Evolutionary conservation across 2,888 invertebrate genomes (phyloP), one percentile per base, ranked within the genome.

Genomic region (Neoascia interrupta): DNA sequence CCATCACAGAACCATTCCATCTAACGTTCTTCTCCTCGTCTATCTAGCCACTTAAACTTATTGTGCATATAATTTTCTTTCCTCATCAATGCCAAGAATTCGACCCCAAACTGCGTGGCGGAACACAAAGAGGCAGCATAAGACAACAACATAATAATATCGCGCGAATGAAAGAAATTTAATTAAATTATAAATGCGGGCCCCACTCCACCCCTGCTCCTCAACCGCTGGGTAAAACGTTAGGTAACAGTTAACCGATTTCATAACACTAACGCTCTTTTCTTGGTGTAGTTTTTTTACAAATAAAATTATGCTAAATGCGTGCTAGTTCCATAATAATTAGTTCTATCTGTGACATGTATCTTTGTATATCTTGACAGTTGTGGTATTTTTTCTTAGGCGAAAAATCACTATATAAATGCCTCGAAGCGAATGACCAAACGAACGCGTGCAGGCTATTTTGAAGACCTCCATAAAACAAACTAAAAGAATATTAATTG

Each of bases 321-420:
- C 75, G 75, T 76, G 75, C 75, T 39, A 70, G 70, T 76, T 76
- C 70, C 75, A 76, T 76, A 76, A 63, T 70, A 76, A 76, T 76
- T 70, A 76, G 75, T 64, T 76, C 63, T 76, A 76, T 76, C 75
- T 70, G 39, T 45, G 51, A 53, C 64, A 39, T 34, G 69, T 64
- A 76, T 70, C 63, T 75, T 26, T 39, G 47, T n/a, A n/a, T 66
- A 49, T 45, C 58, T 45, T 36, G 19, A 18, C 43, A 58, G 58
- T 37, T 26, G n/a, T n/a, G n/a, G n/a, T n/a, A n/a, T n/a, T n/a
- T 28, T 21, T 34, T 47, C 15, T 28, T 19, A 18, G 8, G 26
- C 6, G n/a, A 28, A 18, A 31, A 21, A 13, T 34, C 34, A 53
- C 45, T 53, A 18, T 3, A 10, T n/a, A 26, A 8, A 8, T 34